These are phyloP conservation scores for Amphiprion ocellaris DNA, from an alignment of 2,113 vertebrate species.

Conservation along the genomic window DNA sequence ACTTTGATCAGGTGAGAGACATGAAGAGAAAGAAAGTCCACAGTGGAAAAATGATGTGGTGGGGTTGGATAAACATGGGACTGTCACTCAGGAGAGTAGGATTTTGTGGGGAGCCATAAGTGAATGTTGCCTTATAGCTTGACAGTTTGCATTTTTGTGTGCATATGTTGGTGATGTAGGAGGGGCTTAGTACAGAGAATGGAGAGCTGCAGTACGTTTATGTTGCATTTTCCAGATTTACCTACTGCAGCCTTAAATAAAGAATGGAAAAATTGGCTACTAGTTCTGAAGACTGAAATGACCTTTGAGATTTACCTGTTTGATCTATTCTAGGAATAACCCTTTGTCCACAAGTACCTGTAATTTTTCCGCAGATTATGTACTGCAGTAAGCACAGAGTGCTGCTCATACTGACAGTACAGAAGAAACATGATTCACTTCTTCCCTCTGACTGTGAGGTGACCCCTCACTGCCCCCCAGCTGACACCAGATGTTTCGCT, in stretches of 20 bases:
- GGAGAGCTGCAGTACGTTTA: no score
- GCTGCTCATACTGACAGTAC: conserved; percentile 10
- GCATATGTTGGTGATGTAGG: no score
- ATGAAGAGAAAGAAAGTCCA: no score
- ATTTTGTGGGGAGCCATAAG: no score
- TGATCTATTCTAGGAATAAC: background rate
- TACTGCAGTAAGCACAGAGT: conserved; percentile 11
- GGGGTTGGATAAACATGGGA: no score
- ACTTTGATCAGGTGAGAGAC: no score
- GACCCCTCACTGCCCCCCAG: conserved; percentile 18
- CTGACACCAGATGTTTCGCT: conserved; percentile 55
- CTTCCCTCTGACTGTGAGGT: conserved; percentile 50
- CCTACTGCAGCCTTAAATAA: background rate
- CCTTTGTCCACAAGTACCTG: conserved; percentile 2
- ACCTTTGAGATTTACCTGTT: background rate
- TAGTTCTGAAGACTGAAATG: conserved; percentile 13
- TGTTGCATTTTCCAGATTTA: no score
- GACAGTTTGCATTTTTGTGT: no score
- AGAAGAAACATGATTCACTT: conserved; percentile 48
- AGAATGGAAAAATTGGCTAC: background rate
- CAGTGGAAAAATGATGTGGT: no score
- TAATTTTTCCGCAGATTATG: conserved; percentile 10
- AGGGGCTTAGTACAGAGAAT: no score
- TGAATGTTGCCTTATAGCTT: no score
- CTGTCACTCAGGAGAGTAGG: no score